These are phyloP conservation scores for Melieria omissa DNA, from an alignment of 2,888 invertebrate genomes.

Conservation along the genomic window DNA sequence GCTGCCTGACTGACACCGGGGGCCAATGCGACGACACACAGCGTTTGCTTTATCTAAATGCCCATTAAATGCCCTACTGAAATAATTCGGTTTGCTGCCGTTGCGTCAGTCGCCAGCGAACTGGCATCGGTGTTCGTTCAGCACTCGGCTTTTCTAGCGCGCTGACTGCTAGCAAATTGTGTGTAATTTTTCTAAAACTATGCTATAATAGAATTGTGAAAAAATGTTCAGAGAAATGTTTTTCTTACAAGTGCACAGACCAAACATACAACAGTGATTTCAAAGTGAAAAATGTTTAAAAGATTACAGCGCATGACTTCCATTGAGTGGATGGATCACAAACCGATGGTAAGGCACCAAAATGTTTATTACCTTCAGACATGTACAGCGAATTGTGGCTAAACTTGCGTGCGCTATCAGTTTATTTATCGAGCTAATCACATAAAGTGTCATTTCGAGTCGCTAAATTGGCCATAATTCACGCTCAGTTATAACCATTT, in stretches of 20 bases:
- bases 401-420: too few relatives aligned
- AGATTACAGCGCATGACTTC: constrained; percentile 43
- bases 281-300: constrained; percentile 19
- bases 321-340: constrained; percentile 47
- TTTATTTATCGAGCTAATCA: too few relatives aligned
- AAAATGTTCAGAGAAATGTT: not conserved
- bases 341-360: constrained; percentile 48
- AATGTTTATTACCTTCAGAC: not conserved
- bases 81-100: constrained; percentile 41
- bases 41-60: constrained; percentile 51
- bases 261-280: not conserved
- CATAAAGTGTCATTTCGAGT: too few relatives aligned
- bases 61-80: constrained; percentile 43
- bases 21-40: constrained; percentile 6
- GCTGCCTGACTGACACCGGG: not conserved
- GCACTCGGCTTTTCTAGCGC: not conserved
- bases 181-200: constrained; percentile 9
- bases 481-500: too few relatives aligned
- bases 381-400: too few relatives aligned
- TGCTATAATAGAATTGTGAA: not conserved
- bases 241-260: too few relatives aligned
- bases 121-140: constrained; percentile 37
- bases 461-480: too few relatives aligned
- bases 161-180: not conserved
- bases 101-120: constrained; percentile 41